Evolutionary conservation across 2,113 vertebrate species (phyloP), one percentile per base, ranked within the genome.

Genomic region (Aspidoscelis tigris): DNA sequence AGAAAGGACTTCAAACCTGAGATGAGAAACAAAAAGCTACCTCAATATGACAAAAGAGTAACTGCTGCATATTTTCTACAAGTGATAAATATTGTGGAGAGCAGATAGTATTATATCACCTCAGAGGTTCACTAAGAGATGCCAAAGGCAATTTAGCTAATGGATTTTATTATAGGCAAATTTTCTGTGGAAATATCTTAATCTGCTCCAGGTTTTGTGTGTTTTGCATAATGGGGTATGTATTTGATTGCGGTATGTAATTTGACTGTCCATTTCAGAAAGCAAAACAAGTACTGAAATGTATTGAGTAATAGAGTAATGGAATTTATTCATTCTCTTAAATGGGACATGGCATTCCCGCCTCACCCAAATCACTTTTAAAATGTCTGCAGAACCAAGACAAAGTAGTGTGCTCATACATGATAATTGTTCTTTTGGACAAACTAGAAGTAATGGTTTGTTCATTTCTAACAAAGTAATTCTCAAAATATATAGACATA

Each of bases 111-210:
- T 90, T 53, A 83, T 47, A 69, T 9, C 0, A 9, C 80, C 3
- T 26, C 6, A 84, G 43, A 47, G 43, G 47, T 83, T 86, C 72
- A 84, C 6, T 86, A 39, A 76, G n/a, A 80, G 14, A 83, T 86
- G 26, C 21, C 76, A 85, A 82, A 70, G 10, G 44, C 74, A 90
- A 85, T 87, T 86, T 86, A 10, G 33, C 1, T 4, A 69, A 65
- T 82, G 4, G 39, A 78, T 66, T 86, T 89, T 85, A 76, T 80
- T 81, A 26, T 9, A 8, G 82, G 76, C 24, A 83, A 89, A 83
- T 21, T 77, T 0, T 1, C 1, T 0, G 0, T 53, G 80, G 76
- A 85, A 69, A 24, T 43, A 75, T 1, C 80, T 78, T 87, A 89
- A 92, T 87, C 12, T 33, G 73, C 9, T 39, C 75, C 1, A 76